Evolutionary conservation across 2,797 vertebrate species (phyloP).

Genomic region (Lacerta viridis): DNA sequence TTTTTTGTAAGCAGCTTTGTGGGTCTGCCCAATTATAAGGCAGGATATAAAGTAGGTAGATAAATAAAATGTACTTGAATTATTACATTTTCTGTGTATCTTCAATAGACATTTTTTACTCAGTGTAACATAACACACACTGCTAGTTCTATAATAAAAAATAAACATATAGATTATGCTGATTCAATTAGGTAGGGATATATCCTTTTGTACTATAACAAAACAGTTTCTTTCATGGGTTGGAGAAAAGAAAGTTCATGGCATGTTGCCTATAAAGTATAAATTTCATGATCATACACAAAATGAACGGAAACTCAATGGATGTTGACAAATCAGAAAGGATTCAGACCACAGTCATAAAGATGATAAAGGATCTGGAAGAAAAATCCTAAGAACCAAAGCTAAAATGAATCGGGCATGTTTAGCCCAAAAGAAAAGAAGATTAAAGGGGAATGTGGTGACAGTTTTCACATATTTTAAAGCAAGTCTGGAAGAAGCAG

Average conservation of each 20-base stretch:
- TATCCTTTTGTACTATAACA: neutral
- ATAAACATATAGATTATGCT: neutral
- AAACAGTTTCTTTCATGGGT: neutral
- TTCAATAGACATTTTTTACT: neutral
- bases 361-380: conserved; percentile 13
- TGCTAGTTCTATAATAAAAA: neutral
- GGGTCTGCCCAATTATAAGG: neutral
- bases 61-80: neutral
- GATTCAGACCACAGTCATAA: conserved; percentile 16
- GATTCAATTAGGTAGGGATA: neutral
- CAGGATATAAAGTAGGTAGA: neutral
- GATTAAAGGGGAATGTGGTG: conserved; percentile 1
- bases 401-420: neutral
- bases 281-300: conserved; percentile 21
- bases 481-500: neutral
- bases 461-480: conserved; percentile 23
- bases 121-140: neutral
- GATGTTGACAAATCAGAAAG: conserved; percentile 23
- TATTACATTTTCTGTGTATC: neutral
- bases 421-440: neutral
- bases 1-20: neutral
- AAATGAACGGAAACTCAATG: conserved; percentile 15
- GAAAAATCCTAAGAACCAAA: conserved; percentile 10
- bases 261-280: neutral
- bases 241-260: neutral